Percentiles rank a stretch among this genome's conserved stretches.
Conservation (phyloP, 2,888 invertebrate species). For the Mesorhabditis spiculigera region DNA sequence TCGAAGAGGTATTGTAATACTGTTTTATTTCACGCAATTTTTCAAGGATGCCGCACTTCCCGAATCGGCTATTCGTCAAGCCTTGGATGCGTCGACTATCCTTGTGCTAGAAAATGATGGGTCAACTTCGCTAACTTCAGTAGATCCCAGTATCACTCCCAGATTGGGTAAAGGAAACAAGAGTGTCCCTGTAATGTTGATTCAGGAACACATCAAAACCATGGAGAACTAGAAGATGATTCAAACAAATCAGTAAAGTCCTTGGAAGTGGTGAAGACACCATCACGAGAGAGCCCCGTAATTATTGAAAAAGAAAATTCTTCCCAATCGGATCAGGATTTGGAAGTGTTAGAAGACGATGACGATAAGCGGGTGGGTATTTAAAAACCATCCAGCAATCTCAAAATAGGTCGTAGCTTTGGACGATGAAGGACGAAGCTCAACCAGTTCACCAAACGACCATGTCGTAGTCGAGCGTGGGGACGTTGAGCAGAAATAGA, state of each 20-base stretch:
- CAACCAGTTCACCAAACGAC: too few species aligned
- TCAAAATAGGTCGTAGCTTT: too few species aligned
- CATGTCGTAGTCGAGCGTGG: too few species aligned
- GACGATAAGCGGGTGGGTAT: not conserved
- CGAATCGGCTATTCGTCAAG: not conserved
- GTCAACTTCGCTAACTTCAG: not conserved
- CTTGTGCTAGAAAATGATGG: not conserved
- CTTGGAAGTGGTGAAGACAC: not conserved
- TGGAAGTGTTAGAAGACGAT: not conserved
- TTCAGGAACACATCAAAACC: not conserved
- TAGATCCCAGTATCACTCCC: not conserved
- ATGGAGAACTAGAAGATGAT: not conserved
- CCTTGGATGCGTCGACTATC: not conserved
- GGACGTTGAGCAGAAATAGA: too few species aligned
- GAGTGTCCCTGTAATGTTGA: not conserved
- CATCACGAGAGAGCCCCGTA: not conserved
- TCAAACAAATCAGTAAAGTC: constrained; percentile 1
- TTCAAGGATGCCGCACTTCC: constrained; percentile 2
- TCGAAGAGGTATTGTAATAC: not conserved
- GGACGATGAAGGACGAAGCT: too few species aligned
- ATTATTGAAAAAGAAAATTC: not conserved
- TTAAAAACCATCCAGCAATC: too few species aligned
- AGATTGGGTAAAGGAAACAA: not conserved
- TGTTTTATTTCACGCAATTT: not conserved
- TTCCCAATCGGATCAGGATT: not conserved